Conservation (phyloP, 2,797 vertebrate genomes). For the Phalloptychus januarius region DNA sequence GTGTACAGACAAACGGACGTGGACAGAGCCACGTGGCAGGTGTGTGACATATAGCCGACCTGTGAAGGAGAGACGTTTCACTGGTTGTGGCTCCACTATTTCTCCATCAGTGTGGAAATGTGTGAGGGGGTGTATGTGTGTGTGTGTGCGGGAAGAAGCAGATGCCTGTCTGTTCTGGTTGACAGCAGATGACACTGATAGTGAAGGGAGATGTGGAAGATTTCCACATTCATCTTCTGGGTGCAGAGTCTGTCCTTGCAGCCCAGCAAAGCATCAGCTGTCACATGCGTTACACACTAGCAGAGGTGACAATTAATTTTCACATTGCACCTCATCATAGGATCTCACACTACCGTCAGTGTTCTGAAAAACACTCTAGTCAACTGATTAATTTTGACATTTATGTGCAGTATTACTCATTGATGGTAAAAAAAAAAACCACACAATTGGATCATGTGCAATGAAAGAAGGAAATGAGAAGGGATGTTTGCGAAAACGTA, state of each 20-base stretch:
- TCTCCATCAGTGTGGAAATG: conserved; percentile 9
- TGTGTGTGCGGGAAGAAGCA: conserved; percentile 47
- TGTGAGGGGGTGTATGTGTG: conserved; percentile 17
- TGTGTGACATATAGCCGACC: conserved; percentile 50
- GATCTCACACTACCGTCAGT: conserved; percentile 15
- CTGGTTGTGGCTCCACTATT: conserved; percentile 1
- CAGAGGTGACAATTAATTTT: conserved; percentile 43
- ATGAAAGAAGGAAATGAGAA: neutral
- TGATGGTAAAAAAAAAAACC: neutral
- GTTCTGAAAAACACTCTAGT: neutral
- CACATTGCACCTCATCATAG: conserved; percentile 33
- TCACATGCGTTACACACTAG: conserved; percentile 46
- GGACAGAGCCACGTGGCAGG: conserved; percentile 53
- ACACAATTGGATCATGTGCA: too few species aligned
- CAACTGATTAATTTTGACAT: conserved; percentile 14
- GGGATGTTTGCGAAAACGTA: neutral
- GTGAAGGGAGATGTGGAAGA: conserved; percentile 53
- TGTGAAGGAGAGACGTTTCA: conserved; percentile 25
- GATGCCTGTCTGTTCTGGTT: conserved; percentile 68
- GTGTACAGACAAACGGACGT: conserved; percentile 29
- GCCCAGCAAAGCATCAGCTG: conserved; percentile 26
- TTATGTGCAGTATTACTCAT: neutral
- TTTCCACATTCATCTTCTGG: conserved; percentile 41
- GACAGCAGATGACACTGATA: conserved; percentile 72
- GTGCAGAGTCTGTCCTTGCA: conserved; percentile 29